Conservation (phyloP, 2,113 vertebrate genomes). For the Mobula birostris region DNA sequence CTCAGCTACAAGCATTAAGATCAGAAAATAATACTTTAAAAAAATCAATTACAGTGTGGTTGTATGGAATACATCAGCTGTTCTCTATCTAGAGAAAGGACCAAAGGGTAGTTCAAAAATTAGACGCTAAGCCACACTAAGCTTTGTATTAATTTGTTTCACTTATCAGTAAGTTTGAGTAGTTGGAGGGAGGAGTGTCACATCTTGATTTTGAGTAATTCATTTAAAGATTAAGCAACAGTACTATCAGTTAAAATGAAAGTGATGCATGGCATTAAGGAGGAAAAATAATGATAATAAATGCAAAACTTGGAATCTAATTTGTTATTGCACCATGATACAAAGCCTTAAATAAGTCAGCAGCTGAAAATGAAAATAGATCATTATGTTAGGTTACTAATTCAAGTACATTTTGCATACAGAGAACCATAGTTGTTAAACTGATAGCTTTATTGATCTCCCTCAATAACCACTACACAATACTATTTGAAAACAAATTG, state of each 20-base stretch:
- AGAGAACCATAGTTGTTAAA: not conserved
- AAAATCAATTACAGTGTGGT: not conserved
- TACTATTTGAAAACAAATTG: not conserved
- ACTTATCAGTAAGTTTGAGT: not conserved
- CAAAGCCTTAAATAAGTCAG: slow-evolving; percentile 6
- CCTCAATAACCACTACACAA: slow-evolving; percentile 25
- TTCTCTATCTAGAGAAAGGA: not conserved
- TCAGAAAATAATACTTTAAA: not conserved
- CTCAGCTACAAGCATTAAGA: not conserved
- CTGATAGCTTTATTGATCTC: slow-evolving; percentile 8
- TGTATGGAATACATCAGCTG: not conserved
- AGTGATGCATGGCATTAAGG: not conserved
- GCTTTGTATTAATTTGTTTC: not conserved
- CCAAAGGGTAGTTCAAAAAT: not conserved
- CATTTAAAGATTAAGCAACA: not conserved
- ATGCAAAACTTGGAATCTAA: not conserved
- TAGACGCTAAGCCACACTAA: not conserved
- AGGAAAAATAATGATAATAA: not conserved
- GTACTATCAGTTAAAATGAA: not conserved
- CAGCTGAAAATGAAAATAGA: slow-evolving; percentile 12
- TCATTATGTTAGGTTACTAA: not conserved
- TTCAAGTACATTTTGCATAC: slow-evolving; percentile 17
- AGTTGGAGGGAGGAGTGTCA: not conserved
- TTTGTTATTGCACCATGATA: slow-evolving; percentile 17
- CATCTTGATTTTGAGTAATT: not conserved